Evolutionary conservation across 1,140 invertebrate genomes (phyloP), one percentile per base, ranked within the genome.

Genomic region (Drosophila bocqueti): DNA sequence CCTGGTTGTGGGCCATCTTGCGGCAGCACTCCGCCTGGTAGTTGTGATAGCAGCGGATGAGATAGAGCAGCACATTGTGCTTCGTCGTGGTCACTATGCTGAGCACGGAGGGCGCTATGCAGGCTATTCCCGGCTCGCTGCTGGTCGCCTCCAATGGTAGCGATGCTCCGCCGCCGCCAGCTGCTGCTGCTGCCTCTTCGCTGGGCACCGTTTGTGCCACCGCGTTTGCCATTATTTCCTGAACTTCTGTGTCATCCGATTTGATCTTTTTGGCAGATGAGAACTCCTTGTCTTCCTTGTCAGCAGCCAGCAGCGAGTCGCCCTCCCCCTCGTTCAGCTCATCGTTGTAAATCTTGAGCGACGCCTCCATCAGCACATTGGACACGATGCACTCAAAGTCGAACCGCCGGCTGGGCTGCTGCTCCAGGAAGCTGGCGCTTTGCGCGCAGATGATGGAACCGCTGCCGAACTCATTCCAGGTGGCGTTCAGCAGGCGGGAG

Each of bases 351-450:
- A 95, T 94, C 89, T 94, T 94, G 2, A 93, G 83, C 3, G 95
- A 73, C 3, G 95, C 94, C 83, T 96, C 96, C 93, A 96, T 95
- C 16, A 96, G 75, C 42, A 94, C 94, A 79, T 95, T 94, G 82
- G 60, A 95, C 65, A 92, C 95, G 93, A 91, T 92, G 46, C 83
- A 83, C 26, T 93, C 82, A 38, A 93, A 92, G 84, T 95, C 83
- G 45, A 87, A 79, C 47, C 92, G 64, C 24, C 80, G 79, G 34
- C 75, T 76, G 2, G 86, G 83, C 76, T 84, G 83, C 24, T 82
- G 77, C 36, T 93, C 92, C 31, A 94, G 54, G 38, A 93, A 92
- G 47, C 93, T 93, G 7, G 94, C 94, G 29, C 95, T 94, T 54
- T 96, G 93, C 11, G 95, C 94, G 47, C 96, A 91, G 82, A 95